Conservation (phyloP, 30 jellyfish, hydroid and myxozoan species). For the Sanderia malayensis region DNA sequence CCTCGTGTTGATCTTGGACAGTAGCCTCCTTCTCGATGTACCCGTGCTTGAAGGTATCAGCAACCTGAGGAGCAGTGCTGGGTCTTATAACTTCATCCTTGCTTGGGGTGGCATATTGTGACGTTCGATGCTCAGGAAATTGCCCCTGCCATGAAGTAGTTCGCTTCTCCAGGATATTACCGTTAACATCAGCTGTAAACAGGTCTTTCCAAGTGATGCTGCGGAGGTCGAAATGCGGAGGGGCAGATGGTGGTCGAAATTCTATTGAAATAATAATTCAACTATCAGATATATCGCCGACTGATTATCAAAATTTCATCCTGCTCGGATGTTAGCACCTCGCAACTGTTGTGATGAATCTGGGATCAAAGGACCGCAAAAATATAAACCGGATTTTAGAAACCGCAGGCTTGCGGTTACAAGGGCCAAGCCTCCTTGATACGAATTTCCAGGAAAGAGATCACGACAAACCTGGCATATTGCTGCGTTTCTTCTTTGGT, state of each 20-base stretch:
- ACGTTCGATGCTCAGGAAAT: background rate
- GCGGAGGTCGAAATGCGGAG: background rate
- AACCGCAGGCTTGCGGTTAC: no score
- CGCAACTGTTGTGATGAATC: no score
- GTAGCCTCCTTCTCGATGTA: background rate
- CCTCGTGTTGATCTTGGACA: background rate
- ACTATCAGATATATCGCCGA: no score
- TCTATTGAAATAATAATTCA: no score
- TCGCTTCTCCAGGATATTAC: background rate
- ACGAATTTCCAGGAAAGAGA: background rate
- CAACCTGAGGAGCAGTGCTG: background rate
- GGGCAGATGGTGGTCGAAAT: slow-evolving; percentile 1
- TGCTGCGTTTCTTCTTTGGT: slow-evolving; percentile 4
- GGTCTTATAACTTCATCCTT: background rate
- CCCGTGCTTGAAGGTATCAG: background rate
- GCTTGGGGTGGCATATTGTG: background rate
- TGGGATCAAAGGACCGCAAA: no score
- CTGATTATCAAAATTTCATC: no score
- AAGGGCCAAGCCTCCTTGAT: no score
- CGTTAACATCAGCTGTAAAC: background rate
- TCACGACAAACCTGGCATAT: slow-evolving; percentile 4
- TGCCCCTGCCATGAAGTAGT: background rate
- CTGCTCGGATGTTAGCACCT: no score
- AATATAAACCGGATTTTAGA: no score
- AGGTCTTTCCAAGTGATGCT: slow-evolving; percentile 12